Evolutionary conservation across 2,113 vertebrate species (phyloP).

Genomic region (Misgurnus mizolepis): DNA sequence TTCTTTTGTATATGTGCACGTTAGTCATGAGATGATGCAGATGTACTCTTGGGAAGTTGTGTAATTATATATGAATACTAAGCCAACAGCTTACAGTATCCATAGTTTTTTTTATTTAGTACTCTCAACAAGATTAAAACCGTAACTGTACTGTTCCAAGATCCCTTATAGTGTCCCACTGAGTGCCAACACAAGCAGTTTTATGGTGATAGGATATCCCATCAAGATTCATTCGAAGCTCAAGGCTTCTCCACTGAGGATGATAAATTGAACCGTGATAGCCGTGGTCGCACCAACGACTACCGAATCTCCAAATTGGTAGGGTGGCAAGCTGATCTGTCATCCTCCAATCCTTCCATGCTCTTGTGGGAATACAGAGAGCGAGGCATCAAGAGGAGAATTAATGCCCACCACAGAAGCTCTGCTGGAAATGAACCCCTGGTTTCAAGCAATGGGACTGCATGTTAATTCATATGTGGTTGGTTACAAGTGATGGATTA

Average conservation of each 20-base stretch:
- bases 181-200: not conserved
- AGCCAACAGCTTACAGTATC: too few species aligned
- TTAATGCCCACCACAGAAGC: constrained; percentile 67
- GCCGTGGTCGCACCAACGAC: constrained; percentile 68
- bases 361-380: constrained; percentile 35
- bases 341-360: constrained; percentile 8
- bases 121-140: not conserved
- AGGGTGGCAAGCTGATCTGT: constrained; percentile 33
- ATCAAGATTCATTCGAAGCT: constrained; percentile 24
- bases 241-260: constrained; percentile 67
- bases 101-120: too few species aligned
- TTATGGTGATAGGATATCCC: constrained; percentile 14
- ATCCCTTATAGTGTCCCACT: not conserved
- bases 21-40: too few species aligned
- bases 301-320: constrained; percentile 63
- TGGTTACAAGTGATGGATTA: constrained; percentile 46
- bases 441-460: constrained; percentile 53
- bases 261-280: constrained; percentile 73
- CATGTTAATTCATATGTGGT: constrained; percentile 65
- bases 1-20: not conserved
- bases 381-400: constrained; percentile 64
- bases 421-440: constrained; percentile 56
- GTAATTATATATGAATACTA: too few species aligned
- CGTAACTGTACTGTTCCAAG: not conserved
- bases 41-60: too few species aligned